Evolutionary conservation across 2,113 vertebrate genomes (phyloP).

Genomic region (Syngnathus typhle): DNA sequence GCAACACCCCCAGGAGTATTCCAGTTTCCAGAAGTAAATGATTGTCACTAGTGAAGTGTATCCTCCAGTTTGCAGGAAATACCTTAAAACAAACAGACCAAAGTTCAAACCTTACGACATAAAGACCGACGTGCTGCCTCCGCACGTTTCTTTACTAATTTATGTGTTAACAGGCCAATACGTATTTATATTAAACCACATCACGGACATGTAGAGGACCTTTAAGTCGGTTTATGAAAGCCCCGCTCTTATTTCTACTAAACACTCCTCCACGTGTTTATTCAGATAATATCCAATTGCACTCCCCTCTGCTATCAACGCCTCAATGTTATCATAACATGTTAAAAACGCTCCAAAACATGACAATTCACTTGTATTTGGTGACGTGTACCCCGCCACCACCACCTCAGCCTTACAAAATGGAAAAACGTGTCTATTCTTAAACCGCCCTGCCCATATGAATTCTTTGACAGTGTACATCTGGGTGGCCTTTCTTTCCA

Average conservation of each 20-base stretch:
- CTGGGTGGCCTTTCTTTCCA: slow-evolving; percentile 12
- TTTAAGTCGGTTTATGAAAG: slow-evolving; percentile 30
- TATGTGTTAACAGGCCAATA: slow-evolving; percentile 12
- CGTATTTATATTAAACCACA: slow-evolving; percentile 11
- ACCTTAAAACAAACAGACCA: not conserved
- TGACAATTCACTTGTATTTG: slow-evolving; percentile 23
- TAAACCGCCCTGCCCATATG: slow-evolving; percentile 15
- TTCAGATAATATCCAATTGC: slow-evolving; percentile 26
- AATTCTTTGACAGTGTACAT: slow-evolving; percentile 15
- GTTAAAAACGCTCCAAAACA: slow-evolving; percentile 5
- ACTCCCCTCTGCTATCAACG: slow-evolving; percentile 37
- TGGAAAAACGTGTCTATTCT: slow-evolving; percentile 44
- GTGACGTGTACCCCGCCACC: slow-evolving; percentile 9
- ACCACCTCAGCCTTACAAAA: slow-evolving; percentile 19
- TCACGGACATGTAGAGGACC: slow-evolving; percentile 1
- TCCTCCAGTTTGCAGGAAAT: slow-evolving; percentile 13
- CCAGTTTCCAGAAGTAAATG: slow-evolving; percentile 20
- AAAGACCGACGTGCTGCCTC: slow-evolving; percentile 16
- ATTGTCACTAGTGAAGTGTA: slow-evolving; percentile 1
- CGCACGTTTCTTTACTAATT: slow-evolving; percentile 26
- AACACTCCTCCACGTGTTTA: slow-evolving; percentile 38
- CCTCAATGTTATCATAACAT: slow-evolving; percentile 30
- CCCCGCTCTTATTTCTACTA: slow-evolving; percentile 27
- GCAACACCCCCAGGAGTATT: slow-evolving; percentile 4
- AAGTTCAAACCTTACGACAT: slow-evolving; percentile 13